These are phyloP conservation scores for Ceratina australensis DNA, from an alignment of 1,140 invertebrate species.

Conservation along the genomic window DNA sequence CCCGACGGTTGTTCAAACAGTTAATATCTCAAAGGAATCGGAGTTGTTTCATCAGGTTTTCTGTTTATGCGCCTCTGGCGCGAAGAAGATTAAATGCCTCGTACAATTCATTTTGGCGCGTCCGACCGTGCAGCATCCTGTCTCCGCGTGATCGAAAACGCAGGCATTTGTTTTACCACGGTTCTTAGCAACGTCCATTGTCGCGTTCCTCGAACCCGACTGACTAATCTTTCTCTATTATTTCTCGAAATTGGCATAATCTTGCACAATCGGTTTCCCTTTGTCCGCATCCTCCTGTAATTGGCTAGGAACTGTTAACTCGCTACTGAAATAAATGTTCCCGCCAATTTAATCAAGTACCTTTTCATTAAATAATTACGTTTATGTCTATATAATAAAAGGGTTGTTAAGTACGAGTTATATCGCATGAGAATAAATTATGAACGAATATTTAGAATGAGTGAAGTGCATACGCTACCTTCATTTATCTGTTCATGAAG, in stretches of 20 bases:
- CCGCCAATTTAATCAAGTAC: background rate
- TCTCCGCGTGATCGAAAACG: constrained; percentile 13
- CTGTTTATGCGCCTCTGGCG: background rate
- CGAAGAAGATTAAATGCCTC: background rate
- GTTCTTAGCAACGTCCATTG: constrained; percentile 20
- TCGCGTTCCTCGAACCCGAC: background rate
- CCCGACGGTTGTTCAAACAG: constrained; percentile 18
- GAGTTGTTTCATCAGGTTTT: background rate
- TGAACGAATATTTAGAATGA: too few species aligned
- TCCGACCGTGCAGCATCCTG: constrained; percentile 15
- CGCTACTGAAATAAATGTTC: background rate
- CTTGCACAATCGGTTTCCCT: background rate
- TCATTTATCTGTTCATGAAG: too few species aligned
- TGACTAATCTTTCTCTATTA: background rate
- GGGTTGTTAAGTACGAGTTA: background rate
- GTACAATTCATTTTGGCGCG: constrained; percentile 24
- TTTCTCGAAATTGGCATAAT: constrained; percentile 11
- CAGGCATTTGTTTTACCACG: background rate
- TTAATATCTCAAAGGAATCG: constrained; percentile 9
- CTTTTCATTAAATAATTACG: background rate
- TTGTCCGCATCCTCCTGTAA: background rate
- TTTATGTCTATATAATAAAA: background rate
- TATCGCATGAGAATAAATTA: too few species aligned
- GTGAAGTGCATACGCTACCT: too few species aligned
- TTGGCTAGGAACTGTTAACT: background rate